Base-by-base conservation (phyloP, 2,113 vertebrate species). In the Hirundichthys speculiger region DNA sequence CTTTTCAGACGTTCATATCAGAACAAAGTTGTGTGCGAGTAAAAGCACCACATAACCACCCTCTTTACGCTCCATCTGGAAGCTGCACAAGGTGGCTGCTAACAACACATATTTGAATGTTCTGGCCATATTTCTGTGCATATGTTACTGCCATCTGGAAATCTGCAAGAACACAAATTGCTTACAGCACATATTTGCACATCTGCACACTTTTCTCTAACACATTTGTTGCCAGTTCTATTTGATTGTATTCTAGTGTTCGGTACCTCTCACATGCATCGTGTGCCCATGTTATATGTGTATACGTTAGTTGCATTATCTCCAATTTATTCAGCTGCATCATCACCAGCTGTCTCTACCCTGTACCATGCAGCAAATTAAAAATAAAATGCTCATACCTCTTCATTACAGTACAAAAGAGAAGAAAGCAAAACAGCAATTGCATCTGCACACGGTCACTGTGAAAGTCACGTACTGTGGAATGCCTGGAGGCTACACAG, bases 391-490 rank as follows among this genome's bases (percentile, higher is more conserved):
- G 40, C 24, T 56, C 60, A 73, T 60, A 49, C 48, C 8, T 42
- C 16, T 48, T 79, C 6, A 21, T 73, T 74, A 62, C 10, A 51
- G 54, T 22, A 57, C 41, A 80, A 73, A 42, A 40, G 45, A 66
- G 34, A 62, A 22, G 30, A 58, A 58, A 69, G 69, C 30, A 62
- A 63, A 65, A 45, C 69, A 74, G 67, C 2, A 8, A 27, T 38
- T 59, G 61, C 25, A 64, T 77, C 67, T 59, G 45, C 64, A 65
- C 57, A 77, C 75, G 69, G 76, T 74, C 78, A 54, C 25, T 58
- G 64, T 73, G 69, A 75, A 83, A 82, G 82, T 81, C 80, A 70
- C 65, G 71, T 42, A 69, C 45, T 63, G 81, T 47, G 47, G 64
- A n/a, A 15, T 69, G 79, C 59, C 75, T 74, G 38, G 30, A 68